Evolutionary conservation across 2,113 vertebrate species (phyloP).

Genomic region (Dromaius novaehollandiae): DNA sequence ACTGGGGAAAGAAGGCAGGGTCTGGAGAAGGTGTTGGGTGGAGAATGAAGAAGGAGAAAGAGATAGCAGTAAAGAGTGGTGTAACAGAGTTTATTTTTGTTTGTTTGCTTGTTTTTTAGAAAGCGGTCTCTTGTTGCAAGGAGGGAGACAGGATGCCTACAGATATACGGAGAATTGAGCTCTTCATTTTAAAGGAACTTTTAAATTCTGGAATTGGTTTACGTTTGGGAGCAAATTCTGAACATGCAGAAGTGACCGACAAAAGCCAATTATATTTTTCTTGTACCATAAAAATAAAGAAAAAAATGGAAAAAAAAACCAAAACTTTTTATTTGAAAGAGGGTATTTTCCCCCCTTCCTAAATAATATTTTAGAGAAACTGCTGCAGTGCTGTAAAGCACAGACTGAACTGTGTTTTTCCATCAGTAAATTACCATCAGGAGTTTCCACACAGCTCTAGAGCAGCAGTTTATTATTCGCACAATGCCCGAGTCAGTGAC

Average conservation of each 20-base stretch:
- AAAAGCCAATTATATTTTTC: neutral
- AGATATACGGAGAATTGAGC: neutral
- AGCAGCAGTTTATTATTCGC: neutral
- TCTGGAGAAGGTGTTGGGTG: too few species aligned
- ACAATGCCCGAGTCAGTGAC: neutral
- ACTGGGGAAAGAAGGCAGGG: too few species aligned
- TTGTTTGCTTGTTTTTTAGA: neutral
- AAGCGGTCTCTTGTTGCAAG: neutral
- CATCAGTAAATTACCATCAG: neutral
- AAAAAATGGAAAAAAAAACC: neutral
- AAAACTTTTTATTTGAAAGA: neutral
- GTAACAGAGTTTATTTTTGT: too few species aligned
- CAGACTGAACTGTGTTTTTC: neutral
- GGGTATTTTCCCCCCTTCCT: too few species aligned
- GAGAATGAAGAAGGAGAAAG: too few species aligned
- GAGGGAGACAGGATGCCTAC: neutral
- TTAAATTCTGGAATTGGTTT: neutral
- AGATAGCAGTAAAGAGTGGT: too few species aligned
- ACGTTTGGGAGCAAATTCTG: neutral
- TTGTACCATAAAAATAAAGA: neutral
- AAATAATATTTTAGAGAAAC: neutral
- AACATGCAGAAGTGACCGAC: neutral
- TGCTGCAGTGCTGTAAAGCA: neutral
- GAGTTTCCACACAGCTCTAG: neutral
- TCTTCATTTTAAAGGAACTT: neutral